Evolutionary conservation across 2,113 vertebrate genomes (phyloP), one percentile per base, ranked within the genome.

Genomic region (Cyphomyrus discorhynchus): DNA sequence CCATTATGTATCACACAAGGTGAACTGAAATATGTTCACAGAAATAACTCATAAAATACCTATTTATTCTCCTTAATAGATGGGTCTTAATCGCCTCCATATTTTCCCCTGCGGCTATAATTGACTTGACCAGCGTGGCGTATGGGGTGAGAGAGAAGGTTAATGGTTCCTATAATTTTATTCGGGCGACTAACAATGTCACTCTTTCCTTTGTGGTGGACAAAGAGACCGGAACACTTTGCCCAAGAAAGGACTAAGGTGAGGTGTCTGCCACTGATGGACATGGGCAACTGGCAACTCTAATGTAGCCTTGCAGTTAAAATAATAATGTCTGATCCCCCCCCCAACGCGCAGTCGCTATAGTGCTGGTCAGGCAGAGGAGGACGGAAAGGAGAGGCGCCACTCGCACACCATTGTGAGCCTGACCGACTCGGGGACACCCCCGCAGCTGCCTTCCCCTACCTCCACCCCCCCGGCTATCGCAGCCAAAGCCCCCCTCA

Each of bases 241-340:
- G 91, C 98, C 98, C 85, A 99, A 98, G 96, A 98, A 99, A 93
- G 97, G 98, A 89, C 93, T 99, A 92, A 97, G 98, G 98, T 99
- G 97, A 93, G 95, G 91, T 39, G 35, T 74, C 46, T 89, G 35
- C 27, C 47, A 3, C 31, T 58, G 47, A 52, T 5, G 39, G 56
- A 47, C 35, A 31, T 89, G 39, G 19, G n/a, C 3, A 50, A 45
- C 42, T 45, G 42, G 5, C 9, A 62, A 27, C 46, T 49, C 24
- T 24, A 9, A 13, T 66, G 10, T 9, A 82, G 46, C 31, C 8
- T 80, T 35, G 13, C 35, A 42, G 74, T 19, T 56, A 45, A n/a
- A 35, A 17, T 52, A 31, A 11, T 13, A 42, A 89, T 88, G 89
- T 84, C 53, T 87, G 9, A 17, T 19, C 17, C 4, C n/a, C 9